phyloP scores from a whole-genome alignment of 2,113 vertebrate genomes.

The Microcebus ravelobensis region DNA sequence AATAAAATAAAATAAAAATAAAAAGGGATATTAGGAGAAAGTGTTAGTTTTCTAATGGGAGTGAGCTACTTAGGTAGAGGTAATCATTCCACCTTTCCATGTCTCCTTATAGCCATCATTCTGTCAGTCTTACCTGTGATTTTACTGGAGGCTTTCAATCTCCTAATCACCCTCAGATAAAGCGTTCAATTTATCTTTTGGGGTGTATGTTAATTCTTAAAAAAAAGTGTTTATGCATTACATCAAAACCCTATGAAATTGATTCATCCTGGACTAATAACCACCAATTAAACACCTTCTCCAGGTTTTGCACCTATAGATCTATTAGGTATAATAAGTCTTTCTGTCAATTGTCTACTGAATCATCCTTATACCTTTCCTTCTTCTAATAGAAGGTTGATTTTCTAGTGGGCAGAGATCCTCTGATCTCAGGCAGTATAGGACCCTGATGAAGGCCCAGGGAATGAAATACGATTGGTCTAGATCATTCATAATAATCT shows the following conservation, averaged over 20 bases:
- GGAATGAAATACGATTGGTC: background rate
- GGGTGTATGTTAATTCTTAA: background rate
- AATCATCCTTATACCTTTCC: background rate
- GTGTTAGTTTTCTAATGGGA: background rate
- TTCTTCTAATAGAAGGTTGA: background rate
- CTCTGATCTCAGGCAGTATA: background rate
- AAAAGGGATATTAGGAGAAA: background rate
- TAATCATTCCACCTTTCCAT: background rate
- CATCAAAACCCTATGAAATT: background rate
- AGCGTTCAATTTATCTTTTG: background rate
- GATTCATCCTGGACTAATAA: background rate
- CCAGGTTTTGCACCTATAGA: background rate
- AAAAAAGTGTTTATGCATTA: background rate
- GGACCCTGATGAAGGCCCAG: background rate
- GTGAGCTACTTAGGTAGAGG: background rate
- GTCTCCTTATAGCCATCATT: background rate
- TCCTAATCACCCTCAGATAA: background rate
- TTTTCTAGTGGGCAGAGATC: background rate
- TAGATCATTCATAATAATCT: conserved; percentile 9
- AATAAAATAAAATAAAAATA: background rate
- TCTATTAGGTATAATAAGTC: background rate
- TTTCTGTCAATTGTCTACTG: background rate
- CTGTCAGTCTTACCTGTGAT: background rate
- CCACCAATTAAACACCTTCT: background rate
- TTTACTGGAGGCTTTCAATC: background rate